Percentiles rank a stretch among this genome's conserved stretches.
Evolutionary conservation across 1,140 invertebrate species (phyloP).

Genomic region (Solenopsis fugax): DNA sequence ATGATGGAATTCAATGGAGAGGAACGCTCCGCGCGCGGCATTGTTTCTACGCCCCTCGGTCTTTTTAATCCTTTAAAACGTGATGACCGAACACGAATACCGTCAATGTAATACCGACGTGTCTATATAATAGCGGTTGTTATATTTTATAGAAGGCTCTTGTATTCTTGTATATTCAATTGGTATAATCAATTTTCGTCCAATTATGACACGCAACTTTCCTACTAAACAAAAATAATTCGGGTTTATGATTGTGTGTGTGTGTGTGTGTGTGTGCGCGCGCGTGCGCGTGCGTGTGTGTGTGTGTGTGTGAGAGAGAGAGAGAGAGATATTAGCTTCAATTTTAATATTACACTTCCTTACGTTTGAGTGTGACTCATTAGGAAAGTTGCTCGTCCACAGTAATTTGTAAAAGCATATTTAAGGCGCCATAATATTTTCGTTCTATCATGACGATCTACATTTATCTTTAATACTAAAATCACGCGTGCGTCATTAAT

Average conservation of each 20-base stretch:
- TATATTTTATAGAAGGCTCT: not conserved
- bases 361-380: not conserved
- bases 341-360: not conserved
- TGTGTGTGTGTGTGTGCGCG: too few species aligned
- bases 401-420: not conserved
- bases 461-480: conserved; percentile 31
- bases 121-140: conserved; percentile 6
- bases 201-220: not conserved
- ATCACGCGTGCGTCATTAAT: conserved; percentile 5
- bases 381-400: not conserved
- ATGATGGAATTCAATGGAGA: conserved; percentile 56
- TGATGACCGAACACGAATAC: conserved; percentile 34
- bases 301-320: too few species aligned
- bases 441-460: not conserved
- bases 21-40: conserved; percentile 51
- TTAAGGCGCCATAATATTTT: not conserved
- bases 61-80: conserved; percentile 39
- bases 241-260: not conserved
- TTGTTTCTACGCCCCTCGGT: conserved; percentile 52
- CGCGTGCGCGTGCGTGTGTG: too few species aligned
- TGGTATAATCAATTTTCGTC: not conserved
- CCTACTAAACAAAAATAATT: not conserved
- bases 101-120: not conserved
- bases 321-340: not conserved
- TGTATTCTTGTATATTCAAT: not conserved